phyloP scores from a whole-genome alignment of 2,888 invertebrate genomes.

The Caenorhabditis sp. region DNA sequence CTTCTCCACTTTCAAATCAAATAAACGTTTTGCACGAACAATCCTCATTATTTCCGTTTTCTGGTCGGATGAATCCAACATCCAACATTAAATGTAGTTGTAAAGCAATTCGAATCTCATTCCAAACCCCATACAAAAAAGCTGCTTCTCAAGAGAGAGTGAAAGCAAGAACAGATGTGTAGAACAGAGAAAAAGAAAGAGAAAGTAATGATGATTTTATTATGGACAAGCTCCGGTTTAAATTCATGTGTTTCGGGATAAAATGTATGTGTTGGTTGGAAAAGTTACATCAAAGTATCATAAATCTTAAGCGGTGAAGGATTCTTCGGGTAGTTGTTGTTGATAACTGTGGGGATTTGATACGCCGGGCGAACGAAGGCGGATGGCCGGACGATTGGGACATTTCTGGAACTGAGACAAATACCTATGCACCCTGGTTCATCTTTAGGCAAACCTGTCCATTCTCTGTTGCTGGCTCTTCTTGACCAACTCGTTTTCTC shows the following conservation, averaged over 20 bases:
- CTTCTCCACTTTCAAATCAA: too few relatives aligned
- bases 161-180: slow-evolving; percentile 27
- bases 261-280: not conserved
- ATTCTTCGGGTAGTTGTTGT: slow-evolving; percentile 51
- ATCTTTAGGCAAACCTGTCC: slow-evolving; percentile 7
- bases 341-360: slow-evolving; percentile 52
- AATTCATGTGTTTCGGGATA: slow-evolving; percentile 10
- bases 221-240: slow-evolving; percentile 47
- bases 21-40: too few relatives aligned
- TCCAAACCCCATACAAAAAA: slow-evolving; percentile 21
- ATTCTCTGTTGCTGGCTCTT: slow-evolving; percentile 38
- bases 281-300: slow-evolving; percentile 72
- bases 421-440: not conserved
- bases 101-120: slow-evolving; percentile 30
- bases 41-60: slow-evolving; percentile 10
- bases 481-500: slow-evolving; percentile 59
- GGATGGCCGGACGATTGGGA: slow-evolving; percentile 62
- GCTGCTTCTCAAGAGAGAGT: not conserved
- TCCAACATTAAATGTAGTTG: slow-evolving; percentile 45
- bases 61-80: too few relatives aligned
- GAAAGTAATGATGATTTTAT: slow-evolving; percentile 28
- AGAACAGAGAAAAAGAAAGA: not conserved
- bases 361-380: slow-evolving; percentile 71
- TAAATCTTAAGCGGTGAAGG: slow-evolving; percentile 71
- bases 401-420: slow-evolving; percentile 32